phyloP scores from a whole-genome alignment of 2,113 vertebrate species.

The Triplophysa rosa region DNA sequence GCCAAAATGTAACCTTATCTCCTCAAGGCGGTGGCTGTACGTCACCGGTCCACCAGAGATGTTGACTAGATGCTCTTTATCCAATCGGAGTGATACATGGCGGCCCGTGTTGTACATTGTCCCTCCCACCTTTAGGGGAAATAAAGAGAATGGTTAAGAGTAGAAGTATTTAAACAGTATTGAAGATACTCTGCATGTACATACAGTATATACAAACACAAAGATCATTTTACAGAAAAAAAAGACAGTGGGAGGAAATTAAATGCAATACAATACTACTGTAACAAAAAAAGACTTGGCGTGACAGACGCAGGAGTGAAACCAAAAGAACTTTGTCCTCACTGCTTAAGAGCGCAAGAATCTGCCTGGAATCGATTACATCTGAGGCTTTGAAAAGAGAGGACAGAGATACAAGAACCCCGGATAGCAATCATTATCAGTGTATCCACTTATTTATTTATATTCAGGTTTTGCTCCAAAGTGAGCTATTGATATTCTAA shows the following conservation, averaged over 20 bases:
- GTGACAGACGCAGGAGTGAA: slow-evolving; percentile 30
- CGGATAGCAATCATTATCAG: slow-evolving; percentile 60
- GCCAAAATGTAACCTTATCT: slow-evolving; percentile 96
- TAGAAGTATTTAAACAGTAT: neutral
- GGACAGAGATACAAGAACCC: slow-evolving; percentile 42
- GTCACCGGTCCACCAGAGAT: slow-evolving; percentile 97
- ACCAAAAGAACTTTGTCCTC: slow-evolving; percentile 39
- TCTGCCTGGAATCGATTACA: slow-evolving; percentile 50
- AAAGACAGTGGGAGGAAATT: slow-evolving; percentile 32
- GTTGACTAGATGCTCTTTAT: slow-evolving; percentile 98
- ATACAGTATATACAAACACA: too few species aligned
- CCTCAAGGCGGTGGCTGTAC: slow-evolving; percentile 95
- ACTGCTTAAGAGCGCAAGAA: slow-evolving; percentile 46
- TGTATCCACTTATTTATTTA: slow-evolving; percentile 67
- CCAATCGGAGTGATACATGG: slow-evolving; percentile 92
- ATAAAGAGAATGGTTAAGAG: neutral
- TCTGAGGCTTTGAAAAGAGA: slow-evolving; percentile 52
- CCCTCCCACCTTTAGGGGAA: slow-evolving; percentile 83
- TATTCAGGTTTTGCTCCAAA: slow-evolving; percentile 64
- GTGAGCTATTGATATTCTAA: slow-evolving; percentile 67
- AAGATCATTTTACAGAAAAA: neutral
- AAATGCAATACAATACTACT: slow-evolving; percentile 18
- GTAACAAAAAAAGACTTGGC: slow-evolving; percentile 41
- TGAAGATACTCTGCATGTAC: too few species aligned
- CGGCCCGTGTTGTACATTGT: slow-evolving; percentile 99